Percentiles rank a stretch among this genome's conserved stretches.
phyloP scores from a whole-genome alignment of 2,797 vertebrate species.

The Sarcophilus harrisii region DNA sequence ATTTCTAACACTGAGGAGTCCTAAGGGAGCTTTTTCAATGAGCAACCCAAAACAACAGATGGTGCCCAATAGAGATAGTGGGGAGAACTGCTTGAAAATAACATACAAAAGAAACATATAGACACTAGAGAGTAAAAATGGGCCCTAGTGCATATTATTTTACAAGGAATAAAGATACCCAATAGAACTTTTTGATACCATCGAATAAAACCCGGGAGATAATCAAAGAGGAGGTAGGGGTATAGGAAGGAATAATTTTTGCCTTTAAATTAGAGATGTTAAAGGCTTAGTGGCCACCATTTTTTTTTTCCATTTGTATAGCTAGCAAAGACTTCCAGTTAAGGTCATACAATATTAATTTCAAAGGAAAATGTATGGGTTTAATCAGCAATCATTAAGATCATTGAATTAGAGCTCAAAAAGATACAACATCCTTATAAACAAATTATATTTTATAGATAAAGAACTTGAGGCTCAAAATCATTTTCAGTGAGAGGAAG shows the following conservation, averaged over 20 bases:
- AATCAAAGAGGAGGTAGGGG: neutral
- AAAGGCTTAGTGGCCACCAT: neutral
- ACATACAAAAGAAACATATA: constrained; percentile 69
- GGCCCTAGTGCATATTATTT: constrained; percentile 67
- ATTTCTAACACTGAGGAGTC: constrained; percentile 70
- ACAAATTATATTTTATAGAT: neutral
- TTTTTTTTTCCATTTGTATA: neutral
- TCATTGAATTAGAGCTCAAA: neutral
- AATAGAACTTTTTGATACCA: constrained; percentile 73
- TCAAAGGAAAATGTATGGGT: neutral
- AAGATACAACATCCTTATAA: neutral
- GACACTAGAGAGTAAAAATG: constrained; percentile 75
- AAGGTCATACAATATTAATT: neutral
- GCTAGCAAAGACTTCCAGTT: neutral
- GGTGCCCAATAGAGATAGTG: constrained; percentile 67
- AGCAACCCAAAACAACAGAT: constrained; percentile 80
- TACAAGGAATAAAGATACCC: constrained; percentile 75
- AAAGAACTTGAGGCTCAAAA: neutral
- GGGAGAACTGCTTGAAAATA: constrained; percentile 75
- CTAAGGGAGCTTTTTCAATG: constrained; percentile 76
- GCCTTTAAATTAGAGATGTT: neutral
- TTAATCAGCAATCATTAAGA: neutral
- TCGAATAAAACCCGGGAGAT: constrained; percentile 50
- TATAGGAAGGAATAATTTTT: neutral
- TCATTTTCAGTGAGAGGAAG: neutral